Conservation (phyloP, 2,797 vertebrate genomes). For the Poecile montanus region DNA sequence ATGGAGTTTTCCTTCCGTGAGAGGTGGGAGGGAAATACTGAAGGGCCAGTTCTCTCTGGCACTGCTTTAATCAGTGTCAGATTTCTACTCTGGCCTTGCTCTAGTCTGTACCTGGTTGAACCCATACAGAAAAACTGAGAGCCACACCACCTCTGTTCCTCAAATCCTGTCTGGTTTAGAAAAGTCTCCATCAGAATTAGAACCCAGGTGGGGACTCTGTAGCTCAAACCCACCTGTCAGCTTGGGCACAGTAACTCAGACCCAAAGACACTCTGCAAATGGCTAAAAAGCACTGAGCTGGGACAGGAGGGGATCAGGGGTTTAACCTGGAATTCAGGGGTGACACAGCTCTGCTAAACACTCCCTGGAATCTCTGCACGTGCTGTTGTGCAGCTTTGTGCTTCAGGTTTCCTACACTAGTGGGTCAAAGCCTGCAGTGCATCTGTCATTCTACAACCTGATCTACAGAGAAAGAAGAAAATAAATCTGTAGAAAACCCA, state of each 20-base stretch:
- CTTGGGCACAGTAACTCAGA: fast-evolving
- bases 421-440: neutral
- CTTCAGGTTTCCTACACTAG: neutral
- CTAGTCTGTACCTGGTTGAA: neutral
- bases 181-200: neutral
- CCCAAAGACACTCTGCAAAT: fast-evolving
- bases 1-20: neutral
- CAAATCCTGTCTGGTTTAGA: neutral
- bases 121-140: neutral
- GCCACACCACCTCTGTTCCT: neutral
- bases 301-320: neutral
- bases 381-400: neutral
- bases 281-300: neutral
- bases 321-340: neutral
- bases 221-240: neutral
- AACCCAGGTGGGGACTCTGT: neutral
- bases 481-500: neutral
- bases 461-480: neutral
- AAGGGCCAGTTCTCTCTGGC: neutral
- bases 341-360: neutral
- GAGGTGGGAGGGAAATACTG: neutral
- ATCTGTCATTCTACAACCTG: neutral
- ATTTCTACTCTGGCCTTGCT: neutral
- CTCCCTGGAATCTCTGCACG: fast-evolving
- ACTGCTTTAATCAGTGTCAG: neutral